Conservation (phyloP, 2,113 vertebrate genomes). For the Tyto alba region DNA sequence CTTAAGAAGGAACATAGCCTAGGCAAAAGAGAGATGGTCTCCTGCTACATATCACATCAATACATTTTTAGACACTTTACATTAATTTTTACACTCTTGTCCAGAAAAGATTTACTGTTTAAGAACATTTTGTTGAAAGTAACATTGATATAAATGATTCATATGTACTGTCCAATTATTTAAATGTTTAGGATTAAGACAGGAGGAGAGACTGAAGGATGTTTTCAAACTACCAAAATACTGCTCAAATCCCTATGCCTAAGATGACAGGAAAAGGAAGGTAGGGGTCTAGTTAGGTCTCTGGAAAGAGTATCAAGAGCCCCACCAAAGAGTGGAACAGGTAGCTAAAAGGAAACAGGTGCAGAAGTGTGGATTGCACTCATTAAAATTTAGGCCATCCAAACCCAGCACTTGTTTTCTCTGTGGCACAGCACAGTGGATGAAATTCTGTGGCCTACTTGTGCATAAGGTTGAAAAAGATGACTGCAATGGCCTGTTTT, state of each 20-base stretch:
- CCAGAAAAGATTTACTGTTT: background rate
- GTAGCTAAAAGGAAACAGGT: background rate
- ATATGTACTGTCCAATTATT: background rate
- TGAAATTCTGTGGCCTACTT: conserved; percentile 12
- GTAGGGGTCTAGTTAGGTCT: background rate
- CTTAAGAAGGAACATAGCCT: background rate
- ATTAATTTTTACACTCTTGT: background rate
- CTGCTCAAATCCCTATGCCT: rapidly evolving
- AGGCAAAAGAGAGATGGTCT: background rate
- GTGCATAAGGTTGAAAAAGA: background rate
- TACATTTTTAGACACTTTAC: background rate
- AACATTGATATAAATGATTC: background rate
- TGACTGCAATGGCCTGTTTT: background rate
- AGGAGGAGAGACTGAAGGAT: background rate
- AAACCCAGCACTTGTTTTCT: background rate
- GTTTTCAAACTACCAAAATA: background rate
- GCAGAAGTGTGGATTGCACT: background rate
- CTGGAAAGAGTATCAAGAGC: background rate
- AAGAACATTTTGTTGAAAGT: background rate
- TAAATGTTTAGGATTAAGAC: background rate
- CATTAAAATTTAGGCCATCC: background rate
- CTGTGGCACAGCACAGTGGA: background rate
- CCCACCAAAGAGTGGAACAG: background rate
- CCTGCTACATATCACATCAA: background rate
- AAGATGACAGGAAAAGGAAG: background rate